These are phyloP conservation scores for Cassiopea andromeda DNA, from an alignment of 30 jellyfish, hydroid and myxozoan species.

Conservation along the genomic window DNA sequence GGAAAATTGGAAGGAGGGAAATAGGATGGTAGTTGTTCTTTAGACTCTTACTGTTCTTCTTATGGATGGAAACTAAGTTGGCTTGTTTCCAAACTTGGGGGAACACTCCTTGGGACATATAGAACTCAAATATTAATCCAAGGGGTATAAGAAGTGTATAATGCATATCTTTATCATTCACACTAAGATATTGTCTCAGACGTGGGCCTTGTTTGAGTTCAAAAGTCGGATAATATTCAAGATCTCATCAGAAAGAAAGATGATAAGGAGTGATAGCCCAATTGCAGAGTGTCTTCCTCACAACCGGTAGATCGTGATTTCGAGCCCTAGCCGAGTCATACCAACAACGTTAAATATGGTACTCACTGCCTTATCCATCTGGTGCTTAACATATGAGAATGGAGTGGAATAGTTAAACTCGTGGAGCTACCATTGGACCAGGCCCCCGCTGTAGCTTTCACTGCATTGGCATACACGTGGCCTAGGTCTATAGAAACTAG, in stretches of 20 bases:
- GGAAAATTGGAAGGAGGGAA: not conserved
- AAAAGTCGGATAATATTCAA: not conserved
- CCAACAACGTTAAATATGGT: too few relatives aligned
- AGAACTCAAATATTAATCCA: constrained; percentile 24
- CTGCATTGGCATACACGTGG: too few relatives aligned
- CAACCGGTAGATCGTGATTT: too few relatives aligned
- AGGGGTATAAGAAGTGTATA: constrained; percentile 46
- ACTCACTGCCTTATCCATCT: too few relatives aligned
- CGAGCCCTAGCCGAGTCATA: too few relatives aligned
- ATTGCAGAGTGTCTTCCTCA: too few relatives aligned
- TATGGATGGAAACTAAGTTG: not conserved
- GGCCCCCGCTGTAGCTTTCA: too few relatives aligned
- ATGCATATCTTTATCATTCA: constrained; percentile 14
- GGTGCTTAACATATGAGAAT: too few relatives aligned
- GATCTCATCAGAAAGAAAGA: not conserved
- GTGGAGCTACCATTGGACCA: too few relatives aligned
- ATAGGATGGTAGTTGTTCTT: not conserved
- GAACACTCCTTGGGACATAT: constrained; percentile 45
- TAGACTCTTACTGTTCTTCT: not conserved
- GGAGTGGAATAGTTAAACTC: too few relatives aligned
- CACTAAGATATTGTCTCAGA: not conserved
- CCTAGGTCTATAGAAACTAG: too few relatives aligned
- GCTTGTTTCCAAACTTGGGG: constrained; percentile 43
- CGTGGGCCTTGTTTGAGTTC: not conserved
- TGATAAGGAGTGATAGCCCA: too few relatives aligned